Percentiles rank a stretch among this genome's conserved stretches.
Evolutionary conservation across 2,797 vertebrate species (phyloP).

Genomic region (Mus minutoides): DNA sequence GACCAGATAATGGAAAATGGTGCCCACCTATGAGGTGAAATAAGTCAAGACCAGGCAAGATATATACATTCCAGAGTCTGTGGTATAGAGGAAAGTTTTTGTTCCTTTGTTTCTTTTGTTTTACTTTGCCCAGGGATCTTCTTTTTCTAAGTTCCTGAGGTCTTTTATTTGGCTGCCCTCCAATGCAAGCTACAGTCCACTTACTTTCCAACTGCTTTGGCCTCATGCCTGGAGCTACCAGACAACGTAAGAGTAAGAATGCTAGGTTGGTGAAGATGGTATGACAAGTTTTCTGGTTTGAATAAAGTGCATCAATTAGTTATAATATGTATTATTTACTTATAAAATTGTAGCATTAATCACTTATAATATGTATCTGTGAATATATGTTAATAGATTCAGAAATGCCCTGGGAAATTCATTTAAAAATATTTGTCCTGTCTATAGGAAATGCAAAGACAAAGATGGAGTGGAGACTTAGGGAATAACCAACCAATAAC

Average conservation of each 20-base stretch:
- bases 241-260: background rate
- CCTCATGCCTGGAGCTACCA: background rate
- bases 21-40: background rate
- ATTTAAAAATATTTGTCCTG: conserved; percentile 35
- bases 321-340: background rate
- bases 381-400: conserved; percentile 10
- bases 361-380: background rate
- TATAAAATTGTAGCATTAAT: conserved; percentile 23
- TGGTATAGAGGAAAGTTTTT: background rate
- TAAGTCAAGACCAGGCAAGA: background rate
- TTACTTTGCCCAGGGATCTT: background rate
- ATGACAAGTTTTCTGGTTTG: background rate
- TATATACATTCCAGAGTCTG: background rate
- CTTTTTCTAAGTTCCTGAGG: background rate
- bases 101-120: background rate
- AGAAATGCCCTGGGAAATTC: background rate
- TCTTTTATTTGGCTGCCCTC: background rate
- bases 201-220: conserved; percentile 56
- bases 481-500: background rate
- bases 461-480: background rate
- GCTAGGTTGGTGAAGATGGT: background rate
- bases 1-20: background rate
- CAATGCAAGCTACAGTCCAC: background rate
- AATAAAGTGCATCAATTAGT: conserved; percentile 45
- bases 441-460: background rate